Conservation (phyloP, 2,113 vertebrate species). For the Centrocercus urophasianus region DNA sequence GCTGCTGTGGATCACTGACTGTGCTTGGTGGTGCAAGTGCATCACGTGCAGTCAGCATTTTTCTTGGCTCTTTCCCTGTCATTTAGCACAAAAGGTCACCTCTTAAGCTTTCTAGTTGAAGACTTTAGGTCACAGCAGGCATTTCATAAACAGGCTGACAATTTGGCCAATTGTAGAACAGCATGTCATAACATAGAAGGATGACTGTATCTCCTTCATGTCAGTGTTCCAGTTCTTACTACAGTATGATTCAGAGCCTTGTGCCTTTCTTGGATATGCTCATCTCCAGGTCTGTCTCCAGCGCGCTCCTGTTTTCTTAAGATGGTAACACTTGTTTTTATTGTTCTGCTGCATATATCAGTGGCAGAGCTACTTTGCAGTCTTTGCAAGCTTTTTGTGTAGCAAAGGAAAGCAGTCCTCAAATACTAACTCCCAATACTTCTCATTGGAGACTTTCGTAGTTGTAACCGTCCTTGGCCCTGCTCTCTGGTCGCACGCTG, state of each 20-base stretch:
- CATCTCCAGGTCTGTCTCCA: neutral
- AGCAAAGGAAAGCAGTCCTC: no score
- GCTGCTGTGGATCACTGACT: conserved; percentile 64
- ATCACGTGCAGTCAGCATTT: neutral
- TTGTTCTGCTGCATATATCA: neutral
- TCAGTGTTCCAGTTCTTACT: neutral
- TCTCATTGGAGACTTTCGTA: neutral
- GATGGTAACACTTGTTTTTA: neutral
- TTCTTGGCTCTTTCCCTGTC: neutral
- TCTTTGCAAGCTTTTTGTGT: no score
- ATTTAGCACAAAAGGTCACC: conserved; percentile 36
- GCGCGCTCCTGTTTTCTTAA: neutral
- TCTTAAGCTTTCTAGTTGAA: neutral
- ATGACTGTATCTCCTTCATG: rapidly evolving
- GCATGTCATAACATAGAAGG: neutral
- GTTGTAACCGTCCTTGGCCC: neutral
- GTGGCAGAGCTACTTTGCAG: neutral
- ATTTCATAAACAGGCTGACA: neutral
- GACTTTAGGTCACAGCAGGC: neutral
- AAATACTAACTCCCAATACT: no score
- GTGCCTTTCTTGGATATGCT: neutral
- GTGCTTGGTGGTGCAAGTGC: conserved; percentile 11
- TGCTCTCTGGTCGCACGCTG: rapidly evolving
- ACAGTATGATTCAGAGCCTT: neutral
- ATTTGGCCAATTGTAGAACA: neutral